Base-by-base conservation (phyloP, 2,888 invertebrate species). In the Acanthoscelides obtectus region DNA sequence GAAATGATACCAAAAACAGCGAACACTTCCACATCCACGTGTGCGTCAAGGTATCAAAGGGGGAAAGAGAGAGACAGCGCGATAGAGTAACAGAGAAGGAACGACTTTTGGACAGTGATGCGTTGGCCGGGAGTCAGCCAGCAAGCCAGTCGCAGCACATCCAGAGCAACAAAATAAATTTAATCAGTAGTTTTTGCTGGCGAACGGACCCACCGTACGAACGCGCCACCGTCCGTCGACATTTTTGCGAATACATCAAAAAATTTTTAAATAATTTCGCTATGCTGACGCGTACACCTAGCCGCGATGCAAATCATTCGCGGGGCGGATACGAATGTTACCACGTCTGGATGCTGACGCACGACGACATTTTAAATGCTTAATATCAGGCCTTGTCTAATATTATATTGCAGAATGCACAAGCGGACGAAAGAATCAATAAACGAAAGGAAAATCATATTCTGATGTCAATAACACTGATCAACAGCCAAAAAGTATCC, bases 231-330 rank as follows among this genome's bases (percentile, higher is more conserved):
- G 71, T 69, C 69, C 45, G 45, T 12, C 45, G 71, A 71, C 69
- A 69, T 69, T 69, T 69, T 67, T 64, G 67, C 71, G 64, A 69
- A 71, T 74, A 74, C 74, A 73, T 72, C 45, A 71, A 73, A 74
- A 77, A 76, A 75, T 76, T 76, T 77, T 75, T 76, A 77, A 77
- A 77, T 77, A 77, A 78, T 78, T 78, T 76, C 45, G 45, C 45
- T 45, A 45, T 45, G 45, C 45, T 45, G 45, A 45, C 45, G 45
- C 45, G 45, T 45, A 45, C 45, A 45, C 45, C 45, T 45, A 45
- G 1, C 45, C 45, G 45, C 17, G 45, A 45, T 45, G 45, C 45
- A 45, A 45, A 45, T 45, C 45, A 45, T 45, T 12, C 45, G 45
- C 12, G 45, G 17, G 45, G 1, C 17, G 5, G 45, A 6, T 45